Percentiles rank a stretch among this genome's conserved stretches.
Evolutionary conservation across 2,113 vertebrate genomes (phyloP).

Genomic region (Pachyramphus minor): DNA sequence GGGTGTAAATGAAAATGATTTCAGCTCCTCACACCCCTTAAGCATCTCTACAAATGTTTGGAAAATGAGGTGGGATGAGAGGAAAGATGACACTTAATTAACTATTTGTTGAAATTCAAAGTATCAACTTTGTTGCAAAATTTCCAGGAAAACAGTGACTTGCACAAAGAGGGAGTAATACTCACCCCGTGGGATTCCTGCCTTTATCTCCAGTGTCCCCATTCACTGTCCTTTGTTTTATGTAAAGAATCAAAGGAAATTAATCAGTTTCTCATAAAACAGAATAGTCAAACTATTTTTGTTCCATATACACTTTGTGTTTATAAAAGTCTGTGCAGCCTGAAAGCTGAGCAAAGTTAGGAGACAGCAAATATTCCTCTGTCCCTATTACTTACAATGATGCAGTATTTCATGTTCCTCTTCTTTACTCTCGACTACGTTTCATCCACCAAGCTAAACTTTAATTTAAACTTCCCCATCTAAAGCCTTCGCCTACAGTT

Average conservation of each 20-base stretch:
- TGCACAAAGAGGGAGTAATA: not conserved
- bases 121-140: not conserved
- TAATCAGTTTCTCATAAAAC: not conserved
- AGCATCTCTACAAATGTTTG: not conserved
- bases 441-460: not conserved
- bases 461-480: not conserved
- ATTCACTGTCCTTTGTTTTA: not conserved
- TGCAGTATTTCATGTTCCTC: not conserved
- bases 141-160: not conserved
- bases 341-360: not conserved
- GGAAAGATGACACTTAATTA: not conserved
- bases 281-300: not conserved
- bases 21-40: not conserved
- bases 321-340: not conserved
- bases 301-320: not conserved
- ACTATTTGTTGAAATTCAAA: not conserved
- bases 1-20: not conserved
- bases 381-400: not conserved
- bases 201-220: not conserved
- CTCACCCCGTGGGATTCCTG: not conserved
- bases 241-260: not conserved
- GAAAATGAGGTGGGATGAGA: not conserved
- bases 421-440: not conserved
- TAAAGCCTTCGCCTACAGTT: not conserved
- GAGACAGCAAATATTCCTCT: not conserved